Percentiles rank a stretch among this genome's conserved stretches.
Evolutionary conservation across 2,888 invertebrate genomes (phyloP).

Genomic region (Selenia dentaria): DNA sequence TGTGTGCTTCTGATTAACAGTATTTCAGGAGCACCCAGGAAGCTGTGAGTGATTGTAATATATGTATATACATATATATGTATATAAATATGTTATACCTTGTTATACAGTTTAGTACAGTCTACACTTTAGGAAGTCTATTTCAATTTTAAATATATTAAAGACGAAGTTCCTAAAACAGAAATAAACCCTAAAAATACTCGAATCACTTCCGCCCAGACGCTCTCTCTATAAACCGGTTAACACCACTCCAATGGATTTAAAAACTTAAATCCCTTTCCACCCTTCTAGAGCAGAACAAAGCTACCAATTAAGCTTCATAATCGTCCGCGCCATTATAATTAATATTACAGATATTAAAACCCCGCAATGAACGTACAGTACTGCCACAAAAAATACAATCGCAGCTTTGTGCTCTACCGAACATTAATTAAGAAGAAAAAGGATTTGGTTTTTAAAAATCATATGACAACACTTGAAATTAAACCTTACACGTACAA

Average conservation of each 20-base stretch:
- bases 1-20: too few relatives aligned
- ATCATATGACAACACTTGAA: slow-evolving; percentile 38
- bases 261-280: slow-evolving; percentile 59
- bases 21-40: too few relatives aligned
- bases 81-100: too few relatives aligned
- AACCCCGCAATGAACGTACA: slow-evolving; percentile 64
- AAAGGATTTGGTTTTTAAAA: slow-evolving; percentile 54
- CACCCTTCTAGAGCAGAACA: slow-evolving; percentile 56
- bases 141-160: too few relatives aligned
- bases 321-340: slow-evolving; percentile 70
- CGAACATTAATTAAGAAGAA: slow-evolving; percentile 77
- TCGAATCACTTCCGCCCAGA: slow-evolving; percentile 28
- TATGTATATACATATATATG: too few relatives aligned
- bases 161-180: slow-evolving; percentile 19
- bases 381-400: slow-evolving; percentile 65
- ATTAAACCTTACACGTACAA: slow-evolving; percentile 40
- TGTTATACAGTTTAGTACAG: too few relatives aligned
- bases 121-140: too few relatives aligned
- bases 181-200: slow-evolving; percentile 27
- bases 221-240: slow-evolving; percentile 41
- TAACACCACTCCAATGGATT: slow-evolving; percentile 45
- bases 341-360: slow-evolving; percentile 77
- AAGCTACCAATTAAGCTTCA: slow-evolving; percentile 71
- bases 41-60: too few relatives aligned
- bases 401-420: slow-evolving; percentile 71